Percentiles rank a stretch among this genome's conserved stretches.
These are phyloP conservation scores for Myzus persicae DNA, from an alignment of 1,140 invertebrate species.

Conservation along the genomic window DNA sequence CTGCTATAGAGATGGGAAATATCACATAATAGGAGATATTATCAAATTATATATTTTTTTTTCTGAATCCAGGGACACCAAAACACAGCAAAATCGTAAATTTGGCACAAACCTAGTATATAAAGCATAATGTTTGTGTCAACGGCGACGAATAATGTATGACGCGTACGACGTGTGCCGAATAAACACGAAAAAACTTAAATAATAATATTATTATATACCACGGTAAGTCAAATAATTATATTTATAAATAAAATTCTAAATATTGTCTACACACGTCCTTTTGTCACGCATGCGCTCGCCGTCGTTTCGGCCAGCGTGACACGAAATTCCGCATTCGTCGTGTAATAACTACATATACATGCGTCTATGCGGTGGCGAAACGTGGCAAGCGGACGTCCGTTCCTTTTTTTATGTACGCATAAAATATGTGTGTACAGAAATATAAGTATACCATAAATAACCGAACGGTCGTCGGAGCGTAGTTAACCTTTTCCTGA, in stretches of 20 bases:
- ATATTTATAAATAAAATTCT: background rate
- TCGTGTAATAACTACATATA: background rate
- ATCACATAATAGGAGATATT: too few species aligned
- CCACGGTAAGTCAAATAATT: background rate
- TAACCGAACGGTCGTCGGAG: constrained; percentile 19
- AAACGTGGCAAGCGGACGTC: constrained; percentile 4
- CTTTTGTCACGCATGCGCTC: background rate
- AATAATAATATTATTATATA: background rate
- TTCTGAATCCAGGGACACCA: too few species aligned
- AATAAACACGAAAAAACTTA: background rate
- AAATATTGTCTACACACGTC: background rate
- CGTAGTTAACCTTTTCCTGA: constrained; percentile 44
- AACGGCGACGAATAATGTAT: too few species aligned
- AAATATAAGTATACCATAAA: constrained; percentile 25
- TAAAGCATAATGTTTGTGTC: too few species aligned
- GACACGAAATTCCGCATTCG: background rate
- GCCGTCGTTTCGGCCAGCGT: background rate
- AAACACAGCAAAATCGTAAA: too few species aligned
- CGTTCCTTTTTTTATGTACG: background rate
- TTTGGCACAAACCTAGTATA: too few species aligned
- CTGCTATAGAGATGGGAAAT: too few species aligned
- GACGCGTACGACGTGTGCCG: background rate
- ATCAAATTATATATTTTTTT: too few species aligned
- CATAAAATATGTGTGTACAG: background rate
- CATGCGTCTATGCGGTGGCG: background rate